Percentiles rank a stretch among this genome's conserved stretches.
phyloP scores from a whole-genome alignment of 2,797 vertebrate species.

The Telmatherina bonti region DNA sequence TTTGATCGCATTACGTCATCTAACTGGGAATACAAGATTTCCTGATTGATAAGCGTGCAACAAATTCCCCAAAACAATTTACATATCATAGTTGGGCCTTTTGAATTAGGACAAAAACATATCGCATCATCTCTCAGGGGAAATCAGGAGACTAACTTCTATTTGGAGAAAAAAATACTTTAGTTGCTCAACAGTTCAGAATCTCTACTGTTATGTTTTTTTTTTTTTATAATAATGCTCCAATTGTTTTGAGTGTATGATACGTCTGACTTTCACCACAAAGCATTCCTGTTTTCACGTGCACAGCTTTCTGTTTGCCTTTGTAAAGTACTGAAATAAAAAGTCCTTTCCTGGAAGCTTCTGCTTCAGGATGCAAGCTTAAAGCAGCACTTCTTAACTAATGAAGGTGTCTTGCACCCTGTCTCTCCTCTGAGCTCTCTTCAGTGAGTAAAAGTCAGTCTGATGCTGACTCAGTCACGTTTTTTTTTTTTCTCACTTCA shows the following conservation, averaged over 20 bases:
- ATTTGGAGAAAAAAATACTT: background rate
- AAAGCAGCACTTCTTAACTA: background rate
- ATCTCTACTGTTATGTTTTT: too few species aligned
- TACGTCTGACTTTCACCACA: background rate
- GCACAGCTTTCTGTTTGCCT: too few species aligned
- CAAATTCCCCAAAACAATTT: slow-evolving; percentile 32
- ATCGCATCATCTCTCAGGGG: background rate
- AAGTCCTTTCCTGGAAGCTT: too few species aligned
- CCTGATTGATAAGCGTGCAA: slow-evolving; percentile 34
- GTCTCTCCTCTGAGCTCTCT: background rate
- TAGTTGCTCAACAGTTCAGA: too few species aligned
- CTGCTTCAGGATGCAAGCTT: background rate
- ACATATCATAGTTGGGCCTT: slow-evolving; percentile 3
- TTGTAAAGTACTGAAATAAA: too few species aligned
- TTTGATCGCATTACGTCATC: slow-evolving; percentile 29
- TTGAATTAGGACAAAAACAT: background rate
- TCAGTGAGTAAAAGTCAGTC: background rate
- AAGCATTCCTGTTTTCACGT: background rate
- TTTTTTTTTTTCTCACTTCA: background rate
- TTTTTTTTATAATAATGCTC: too few species aligned
- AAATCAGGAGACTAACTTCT: background rate
- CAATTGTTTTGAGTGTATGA: too few species aligned
- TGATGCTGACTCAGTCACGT: background rate
- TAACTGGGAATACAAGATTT: slow-evolving; percentile 23
- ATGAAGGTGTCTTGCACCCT: background rate